A percentile compares a stretch with the other conserved stretches of the same genome.
Conservation (phyloP, 2,888 invertebrate species). For the Carpatolechia fugitivella region DNA sequence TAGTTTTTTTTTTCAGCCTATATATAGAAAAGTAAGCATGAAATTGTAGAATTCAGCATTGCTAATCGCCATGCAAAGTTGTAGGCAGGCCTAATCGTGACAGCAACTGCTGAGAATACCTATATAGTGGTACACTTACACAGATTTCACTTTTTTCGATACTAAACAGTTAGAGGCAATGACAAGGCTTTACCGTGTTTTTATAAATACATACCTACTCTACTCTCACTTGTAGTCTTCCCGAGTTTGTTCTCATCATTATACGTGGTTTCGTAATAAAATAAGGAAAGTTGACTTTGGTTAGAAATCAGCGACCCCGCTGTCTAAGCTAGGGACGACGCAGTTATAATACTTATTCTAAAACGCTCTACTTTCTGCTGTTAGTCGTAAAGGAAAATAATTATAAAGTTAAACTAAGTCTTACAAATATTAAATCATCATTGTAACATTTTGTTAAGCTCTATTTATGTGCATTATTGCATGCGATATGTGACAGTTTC, state of each 20-base stretch:
- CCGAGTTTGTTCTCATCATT: conserved; percentile 13
- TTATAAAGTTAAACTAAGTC: not conserved
- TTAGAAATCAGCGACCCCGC: conserved; percentile 2
- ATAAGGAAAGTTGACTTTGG: conserved; percentile 10
- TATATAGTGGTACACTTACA: conserved; percentile 22
- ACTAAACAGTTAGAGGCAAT: conserved; percentile 22
- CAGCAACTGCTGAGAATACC: conserved; percentile 23
- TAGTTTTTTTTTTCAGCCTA: too few relatives aligned
- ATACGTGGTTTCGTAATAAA: conserved; percentile 10
- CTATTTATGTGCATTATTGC: not conserved
- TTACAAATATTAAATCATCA: not conserved
- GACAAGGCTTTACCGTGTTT: conserved; percentile 11
- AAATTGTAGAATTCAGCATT: not conserved
- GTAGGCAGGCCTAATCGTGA: conserved; percentile 25
- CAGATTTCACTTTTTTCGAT: conserved; percentile 40
- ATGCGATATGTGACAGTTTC: conserved; percentile 2
- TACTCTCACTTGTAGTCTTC: conserved; percentile 14
- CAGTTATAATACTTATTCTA: not conserved
- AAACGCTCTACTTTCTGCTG: not conserved
- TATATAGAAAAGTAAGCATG: not conserved
- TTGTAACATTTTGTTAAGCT: not conserved
- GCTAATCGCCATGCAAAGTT: conserved; percentile 1
- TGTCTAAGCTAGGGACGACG: not conserved
- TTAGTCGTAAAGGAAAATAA: not conserved
- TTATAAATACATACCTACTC: conserved; percentile 11